Base-by-base conservation (phyloP, 1,140 invertebrate species). In the Aethina tumida region DNA sequence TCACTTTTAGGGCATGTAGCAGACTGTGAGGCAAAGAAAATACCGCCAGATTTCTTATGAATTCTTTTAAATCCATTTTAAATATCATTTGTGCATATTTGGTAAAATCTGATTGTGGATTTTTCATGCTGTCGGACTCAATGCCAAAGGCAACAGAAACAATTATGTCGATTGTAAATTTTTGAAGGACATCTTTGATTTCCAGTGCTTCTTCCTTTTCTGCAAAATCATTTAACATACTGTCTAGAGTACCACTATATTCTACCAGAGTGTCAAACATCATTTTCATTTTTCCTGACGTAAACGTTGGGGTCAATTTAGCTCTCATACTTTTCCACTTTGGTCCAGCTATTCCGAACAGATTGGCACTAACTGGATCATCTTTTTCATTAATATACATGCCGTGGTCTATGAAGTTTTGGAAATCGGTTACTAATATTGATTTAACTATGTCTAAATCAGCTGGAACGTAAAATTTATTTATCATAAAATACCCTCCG, bases 361-460 rank as follows among this genome's bases (percentile, higher is more conserved):
- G 44, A 27, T 69, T 62, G 2, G 59, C 58, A 1, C 58, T 54
- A 1, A 75, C 19, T 2, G 61, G 51, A 37, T 73, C 68, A 33
- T 65, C 52, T n/a, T n/a, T n/a, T 15, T 55, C 58, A 21, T 62
- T 60, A 2, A 52, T 41, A 4, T 57, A 52, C 0, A 62, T 3
- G 1, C 62, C 61, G 28, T 65, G 49, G 47, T 67, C 60, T 17
- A 57, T 52, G 46, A 71, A 72, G 44, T 51, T 49, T 1, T 45
- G 24, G 22, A 69, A 69, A 39, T 71, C 63, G 28, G 64, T 70
- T 0, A 63, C 55, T 0, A 69, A 18, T 9, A 71, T 50, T 0
- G 47, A 12, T 31, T 61, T 60, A 3, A 70, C 59, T 9, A 74
- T 44, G 45, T 67, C 59, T 2, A 61, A 63, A 54, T 73, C 68